phyloP scores from a whole-genome alignment of 2,113 vertebrate genomes.

The Forbesichthys agassizii region DNA sequence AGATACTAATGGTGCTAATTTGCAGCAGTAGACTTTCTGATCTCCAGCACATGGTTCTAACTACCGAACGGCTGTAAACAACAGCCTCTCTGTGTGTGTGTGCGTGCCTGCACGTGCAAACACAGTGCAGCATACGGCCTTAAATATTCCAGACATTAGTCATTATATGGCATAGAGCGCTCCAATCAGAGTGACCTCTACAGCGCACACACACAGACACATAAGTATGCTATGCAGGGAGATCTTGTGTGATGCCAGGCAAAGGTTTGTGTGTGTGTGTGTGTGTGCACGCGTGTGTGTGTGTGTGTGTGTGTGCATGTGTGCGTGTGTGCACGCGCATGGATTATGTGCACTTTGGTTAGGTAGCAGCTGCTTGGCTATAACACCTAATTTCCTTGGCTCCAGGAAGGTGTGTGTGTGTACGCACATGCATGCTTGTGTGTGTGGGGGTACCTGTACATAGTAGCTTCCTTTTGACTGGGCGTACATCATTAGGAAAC shows the following conservation, averaged over 20 bases:
- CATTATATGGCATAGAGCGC: no score
- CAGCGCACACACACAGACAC: no score
- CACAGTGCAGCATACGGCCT: not conserved
- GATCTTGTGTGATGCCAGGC: no score
- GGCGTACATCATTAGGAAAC: slow-evolving; percentile 99
- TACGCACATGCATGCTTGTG: not conserved
- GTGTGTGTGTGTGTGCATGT: not conserved
- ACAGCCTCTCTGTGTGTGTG: not conserved
- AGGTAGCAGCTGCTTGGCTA: not conserved
- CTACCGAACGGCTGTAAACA: slow-evolving; percentile 9
- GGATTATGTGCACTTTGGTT: not conserved
- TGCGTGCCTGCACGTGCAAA: not conserved
- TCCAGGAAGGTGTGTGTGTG: not conserved
- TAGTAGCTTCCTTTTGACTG: slow-evolving; percentile 98
- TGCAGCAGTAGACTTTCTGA: slow-evolving; percentile 5
- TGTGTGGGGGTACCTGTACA: slow-evolving; percentile 51
- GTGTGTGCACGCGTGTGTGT: not conserved
- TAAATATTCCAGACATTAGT: no score
- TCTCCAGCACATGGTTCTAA: slow-evolving; percentile 21
- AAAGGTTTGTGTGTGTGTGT: no score
- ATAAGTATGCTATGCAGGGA: no score
- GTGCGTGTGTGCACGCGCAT: not conserved
- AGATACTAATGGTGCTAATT: slow-evolving; percentile 21
- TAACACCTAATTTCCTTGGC: not conserved
- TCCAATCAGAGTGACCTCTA: no score